Evolutionary conservation across 2,888 invertebrate species (phyloP), one percentile per base, ranked within the genome.

Genomic region (Caenorhabditis virilis): DNA sequence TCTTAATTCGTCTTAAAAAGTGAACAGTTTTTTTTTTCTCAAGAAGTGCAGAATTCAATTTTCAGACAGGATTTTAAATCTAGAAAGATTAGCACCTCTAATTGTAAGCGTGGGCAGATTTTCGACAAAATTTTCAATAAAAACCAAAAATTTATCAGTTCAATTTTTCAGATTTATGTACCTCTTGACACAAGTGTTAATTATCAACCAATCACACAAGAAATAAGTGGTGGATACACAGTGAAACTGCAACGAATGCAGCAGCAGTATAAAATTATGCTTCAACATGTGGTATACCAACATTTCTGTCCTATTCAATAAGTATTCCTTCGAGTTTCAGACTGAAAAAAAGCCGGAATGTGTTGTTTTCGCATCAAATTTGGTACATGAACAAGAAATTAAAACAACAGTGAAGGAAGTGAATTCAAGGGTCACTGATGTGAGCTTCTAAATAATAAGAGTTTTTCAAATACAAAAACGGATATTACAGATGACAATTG

Each of bases 381-480:
- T 62, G n/a, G 52, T 42, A 9, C 68, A 71, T 46, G 72, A 72
- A 4, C 66, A 67, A 27, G 71, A 73, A 26, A 60, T 75, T 33
- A 71, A 69, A 42, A 73, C 71, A n/a, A 66, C 64, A 16, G 63
- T 75, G 3, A 67, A 65, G 46, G 75, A 75, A 38, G 50, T 72
- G 51, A 71, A 69, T 49, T 69, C 75, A 5, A 58, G 35, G 13
- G 39, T 75, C 7, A 42, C 51, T 22, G 57, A 72, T 30, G 72
- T 73, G 41, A 42, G 42, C 22, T 36, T 18, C 11, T 11, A 22
- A 43, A 18, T n/a, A n/a, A n/a, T n/a, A n/a, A 52, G 42, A 16
- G 30, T 36, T 50, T 38, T 41, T 33, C 15, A 23, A 18, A 20
- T 25, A 11, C 20, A 9, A 7, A 22, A 43, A 7, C 43, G 16